These are phyloP conservation scores for Elanoides forficatus DNA, from an alignment of 2,113 vertebrate genomes.

Conservation along the genomic window DNA sequence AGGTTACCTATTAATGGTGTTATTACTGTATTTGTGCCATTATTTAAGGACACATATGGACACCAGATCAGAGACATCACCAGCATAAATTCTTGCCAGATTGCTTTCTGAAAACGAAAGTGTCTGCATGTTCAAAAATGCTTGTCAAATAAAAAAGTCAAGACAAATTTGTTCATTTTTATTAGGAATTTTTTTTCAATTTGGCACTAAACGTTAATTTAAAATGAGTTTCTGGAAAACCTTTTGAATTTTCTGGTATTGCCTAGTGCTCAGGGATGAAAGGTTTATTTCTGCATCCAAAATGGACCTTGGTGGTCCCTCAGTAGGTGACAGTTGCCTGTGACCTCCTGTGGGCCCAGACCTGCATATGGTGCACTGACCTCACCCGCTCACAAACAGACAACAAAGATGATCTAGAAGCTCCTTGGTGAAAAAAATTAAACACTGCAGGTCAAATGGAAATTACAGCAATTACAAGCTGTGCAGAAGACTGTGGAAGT, in stretches of 20 bases:
- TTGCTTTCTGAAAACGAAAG: not conserved
- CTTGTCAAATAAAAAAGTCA: not conserved
- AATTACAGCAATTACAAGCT: constrained; percentile 52
- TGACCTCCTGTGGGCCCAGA: not conserved
- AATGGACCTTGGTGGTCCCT: not conserved
- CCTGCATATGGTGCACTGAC: not conserved
- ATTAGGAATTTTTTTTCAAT: not conserved
- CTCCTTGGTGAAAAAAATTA: constrained; percentile 9
- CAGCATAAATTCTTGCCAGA: not conserved
- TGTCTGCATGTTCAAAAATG: not conserved
- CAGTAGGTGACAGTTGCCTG: not conserved
- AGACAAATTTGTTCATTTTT: not conserved
- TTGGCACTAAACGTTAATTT: not conserved
- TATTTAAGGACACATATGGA: not conserved
- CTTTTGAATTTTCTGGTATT: not conserved
- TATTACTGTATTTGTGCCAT: not conserved
- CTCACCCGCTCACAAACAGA: not conserved
- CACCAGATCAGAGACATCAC: not conserved
- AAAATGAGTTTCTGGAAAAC: not conserved
- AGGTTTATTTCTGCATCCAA: not conserved
- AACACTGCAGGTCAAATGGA: constrained; percentile 45
- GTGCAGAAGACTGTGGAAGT: constrained; percentile 14
- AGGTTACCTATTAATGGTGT: not conserved
- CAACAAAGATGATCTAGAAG: not conserved
- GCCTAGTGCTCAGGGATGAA: not conserved